Conservation (phyloP, 1,140 invertebrate species). For the Drosophila arizonae region DNA sequence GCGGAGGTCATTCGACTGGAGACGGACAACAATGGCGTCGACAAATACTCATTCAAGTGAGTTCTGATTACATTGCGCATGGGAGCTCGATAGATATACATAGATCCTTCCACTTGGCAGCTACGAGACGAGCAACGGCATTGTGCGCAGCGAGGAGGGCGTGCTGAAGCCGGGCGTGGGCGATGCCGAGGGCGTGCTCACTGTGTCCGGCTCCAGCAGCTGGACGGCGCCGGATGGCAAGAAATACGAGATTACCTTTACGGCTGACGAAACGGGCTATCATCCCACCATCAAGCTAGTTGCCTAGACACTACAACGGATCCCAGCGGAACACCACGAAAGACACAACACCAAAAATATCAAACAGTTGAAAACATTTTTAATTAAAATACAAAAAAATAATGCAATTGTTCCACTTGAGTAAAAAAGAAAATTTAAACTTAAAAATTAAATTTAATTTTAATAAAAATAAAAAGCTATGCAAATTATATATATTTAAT, state of each 20-base stretch:
- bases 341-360: conserved; percentile 9
- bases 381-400: not conserved
- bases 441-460: too few relatives aligned
- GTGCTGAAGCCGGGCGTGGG: conserved; percentile 84
- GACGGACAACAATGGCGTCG: conserved; percentile 82
- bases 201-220: conserved; percentile 86
- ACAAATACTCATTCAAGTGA: conserved; percentile 83
- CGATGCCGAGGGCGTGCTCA: conserved; percentile 84
- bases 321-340: conserved; percentile 17
- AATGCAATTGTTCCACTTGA: not conserved
- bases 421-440: too few relatives aligned
- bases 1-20: conserved; percentile 82
- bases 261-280: conserved; percentile 90
- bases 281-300: conserved; percentile 86
- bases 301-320: not conserved
- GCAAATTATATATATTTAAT: too few relatives aligned
- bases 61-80: conserved; percentile 28
- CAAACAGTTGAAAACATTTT: too few relatives aligned
- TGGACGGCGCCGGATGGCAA: conserved; percentile 88
- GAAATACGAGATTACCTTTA: conserved; percentile 86
- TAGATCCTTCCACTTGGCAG: conserved; percentile 60
- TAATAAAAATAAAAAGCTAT: too few relatives aligned
- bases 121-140: conserved; percentile 89
- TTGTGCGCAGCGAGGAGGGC: conserved; percentile 86
- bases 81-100: not conserved